Evolutionary conservation across 2,888 invertebrate species (phyloP), one percentile per base, ranked within the genome.

Genomic region (Aethes cnicana): DNA sequence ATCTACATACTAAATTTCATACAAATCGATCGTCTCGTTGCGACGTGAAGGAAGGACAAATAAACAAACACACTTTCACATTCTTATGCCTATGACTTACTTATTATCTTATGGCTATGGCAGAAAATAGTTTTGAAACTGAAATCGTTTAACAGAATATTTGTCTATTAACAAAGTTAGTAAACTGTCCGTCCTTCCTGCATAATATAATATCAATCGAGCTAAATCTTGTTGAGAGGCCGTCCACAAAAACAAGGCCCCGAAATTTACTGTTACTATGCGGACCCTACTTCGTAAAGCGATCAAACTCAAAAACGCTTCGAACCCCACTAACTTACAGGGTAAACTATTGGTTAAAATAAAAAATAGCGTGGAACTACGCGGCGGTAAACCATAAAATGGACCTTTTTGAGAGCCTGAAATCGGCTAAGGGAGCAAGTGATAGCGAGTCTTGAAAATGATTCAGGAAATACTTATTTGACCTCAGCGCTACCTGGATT

Each of bases 381-480:
- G 47, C 47, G 52, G 46, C 57, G 61, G 60, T 54, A 55, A 48
- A 56, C 59, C 57, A 59, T 64, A 64, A 67, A 67, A 57, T 63
- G 60, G 58, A 57, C 60, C 62, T 58, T 47, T 50, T 56, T 43
- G 48, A 43, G 54, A 47, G 49, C 42, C 20, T 36, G 35, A 23
- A n/a, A 23, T 36, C 20, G 20, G n/a, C 21, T 14, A 11, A 4
- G 28, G 50, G 53, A 7, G 46, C 9, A 28, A 39, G 52, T 47
- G 14, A 3, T 1, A 53, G 56, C 55, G 59, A 35, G 26, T n/a
- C 3, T 23, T 26, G 5, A 9, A 26, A 11, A 1, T 26, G n/a
- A 11, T 26, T 26, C 26, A 26, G 2, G 4, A 28, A n/a, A n/a
- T n/a, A n/a, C n/a, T n/a, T n/a, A n/a, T n/a, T n/a, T n/a, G n/a